Conservation (phyloP, 2,797 vertebrate species). For the Syngnathus rostellatus region DNA sequence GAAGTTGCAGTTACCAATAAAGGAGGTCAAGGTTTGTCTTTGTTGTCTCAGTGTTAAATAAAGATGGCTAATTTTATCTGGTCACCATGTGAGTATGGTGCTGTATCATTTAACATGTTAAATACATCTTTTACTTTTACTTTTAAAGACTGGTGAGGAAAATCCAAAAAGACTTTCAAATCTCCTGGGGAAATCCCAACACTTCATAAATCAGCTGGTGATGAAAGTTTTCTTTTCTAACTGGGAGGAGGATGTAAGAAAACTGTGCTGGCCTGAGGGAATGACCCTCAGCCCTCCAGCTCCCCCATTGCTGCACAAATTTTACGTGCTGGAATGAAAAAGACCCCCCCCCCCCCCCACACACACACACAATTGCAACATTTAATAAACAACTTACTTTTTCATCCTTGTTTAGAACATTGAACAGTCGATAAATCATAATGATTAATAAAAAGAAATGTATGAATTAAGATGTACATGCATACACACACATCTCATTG, state of each 20-base stretch:
- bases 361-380: too few species aligned
- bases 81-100: conserved; percentile 21
- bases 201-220: conserved; percentile 70
- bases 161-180: conserved; percentile 64
- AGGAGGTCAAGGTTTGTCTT: too few species aligned
- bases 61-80: not conserved
- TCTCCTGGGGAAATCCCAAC: conserved; percentile 58
- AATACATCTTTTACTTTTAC: conserved; percentile 41
- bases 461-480: not conserved
- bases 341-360: not conserved
- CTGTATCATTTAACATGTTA: not conserved
- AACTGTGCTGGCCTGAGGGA: conserved; percentile 53
- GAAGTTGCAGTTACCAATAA: too few species aligned
- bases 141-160: conserved; percentile 53
- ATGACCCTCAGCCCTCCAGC: conserved; percentile 37
- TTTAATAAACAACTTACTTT: not conserved
- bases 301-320: conserved; percentile 58
- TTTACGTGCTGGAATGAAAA: conserved; percentile 64
- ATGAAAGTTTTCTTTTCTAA: conserved; percentile 74
- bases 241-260: conserved; percentile 61
- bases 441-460: not conserved
- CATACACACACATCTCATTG: not conserved
- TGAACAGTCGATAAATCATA: too few species aligned
- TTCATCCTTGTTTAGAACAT: not conserved
- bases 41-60: not conserved